Evolutionary conservation across 2,888 invertebrate species (phyloP).

Genomic region (Bunonema sp.): DNA sequence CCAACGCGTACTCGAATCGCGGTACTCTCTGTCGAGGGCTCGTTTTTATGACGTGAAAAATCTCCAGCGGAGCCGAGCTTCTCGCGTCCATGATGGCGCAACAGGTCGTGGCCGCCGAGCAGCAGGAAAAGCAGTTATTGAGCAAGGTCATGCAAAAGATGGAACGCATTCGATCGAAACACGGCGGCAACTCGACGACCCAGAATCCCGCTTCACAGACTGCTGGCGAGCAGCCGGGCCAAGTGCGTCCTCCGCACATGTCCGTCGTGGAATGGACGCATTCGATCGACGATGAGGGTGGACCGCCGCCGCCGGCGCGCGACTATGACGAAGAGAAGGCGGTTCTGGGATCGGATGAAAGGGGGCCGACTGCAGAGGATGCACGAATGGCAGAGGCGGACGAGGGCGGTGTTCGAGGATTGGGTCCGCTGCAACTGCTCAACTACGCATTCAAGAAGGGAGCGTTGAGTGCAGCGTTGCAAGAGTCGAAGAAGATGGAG

Average conservation of each 20-base stretch:
- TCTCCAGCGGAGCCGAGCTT: slow-evolving; percentile 68
- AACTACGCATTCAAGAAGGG: slow-evolving; percentile 63
- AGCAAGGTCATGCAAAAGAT: slow-evolving; percentile 62
- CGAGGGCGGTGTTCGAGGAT: slow-evolving; percentile 16
- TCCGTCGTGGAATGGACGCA: background rate
- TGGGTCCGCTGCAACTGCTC: slow-evolving; percentile 55
- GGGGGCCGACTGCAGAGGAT: background rate
- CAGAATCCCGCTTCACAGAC: background rate
- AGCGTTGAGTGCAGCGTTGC: slow-evolving; percentile 53
- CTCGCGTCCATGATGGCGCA: slow-evolving; percentile 74
- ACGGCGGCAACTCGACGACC: background rate
- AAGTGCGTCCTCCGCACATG: background rate
- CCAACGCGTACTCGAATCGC: slow-evolving; percentile 75
- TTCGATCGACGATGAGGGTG: background rate
- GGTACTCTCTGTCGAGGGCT: slow-evolving; percentile 50
- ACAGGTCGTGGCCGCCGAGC: slow-evolving; percentile 69
- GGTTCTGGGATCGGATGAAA: background rate
- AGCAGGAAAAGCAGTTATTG: slow-evolving; percentile 66
- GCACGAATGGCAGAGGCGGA: background rate
- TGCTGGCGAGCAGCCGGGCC: background rate
- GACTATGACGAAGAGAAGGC: background rate
- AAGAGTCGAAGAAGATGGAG: slow-evolving; percentile 46
- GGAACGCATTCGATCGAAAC: background rate
- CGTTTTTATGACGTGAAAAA: background rate
- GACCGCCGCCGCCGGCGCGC: slow-evolving; percentile 2